A percentile compares a stretch with the other conserved stretches of the same genome.
Conservation (phyloP, 2,888 invertebrate species). For the Drosophila paranaensis region DNA sequence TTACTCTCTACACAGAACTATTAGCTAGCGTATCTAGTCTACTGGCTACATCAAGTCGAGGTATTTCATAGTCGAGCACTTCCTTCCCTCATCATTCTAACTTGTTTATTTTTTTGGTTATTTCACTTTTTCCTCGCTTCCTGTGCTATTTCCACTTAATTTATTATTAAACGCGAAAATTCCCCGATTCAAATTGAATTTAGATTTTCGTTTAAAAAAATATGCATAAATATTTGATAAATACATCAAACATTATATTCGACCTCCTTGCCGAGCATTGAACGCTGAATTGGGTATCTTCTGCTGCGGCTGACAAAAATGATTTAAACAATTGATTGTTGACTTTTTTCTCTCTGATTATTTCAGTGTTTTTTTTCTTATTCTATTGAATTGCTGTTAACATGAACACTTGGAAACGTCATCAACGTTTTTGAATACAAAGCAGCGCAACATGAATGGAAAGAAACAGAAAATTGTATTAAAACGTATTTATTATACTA, state of each 20-base stretch:
- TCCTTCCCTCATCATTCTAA: neutral
- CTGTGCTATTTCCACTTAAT: constrained; percentile 30
- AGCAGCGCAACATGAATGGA: constrained; percentile 50
- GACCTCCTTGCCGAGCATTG: constrained; percentile 68
- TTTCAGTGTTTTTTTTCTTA: constrained; percentile 2
- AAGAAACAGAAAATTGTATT: constrained; percentile 51
- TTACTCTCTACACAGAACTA: too few species aligned
- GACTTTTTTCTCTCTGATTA: neutral
- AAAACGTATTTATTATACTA: constrained; percentile 36
- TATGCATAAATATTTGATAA: constrained; percentile 14
- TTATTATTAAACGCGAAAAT: neutral
- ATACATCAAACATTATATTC: constrained; percentile 20
- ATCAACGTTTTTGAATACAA: constrained; percentile 51
- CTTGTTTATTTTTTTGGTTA: constrained; percentile 1
- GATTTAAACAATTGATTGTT: constrained; percentile 70
- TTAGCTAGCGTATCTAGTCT: too few species aligned
- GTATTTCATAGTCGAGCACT: neutral
- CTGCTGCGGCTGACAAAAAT: constrained; percentile 46
- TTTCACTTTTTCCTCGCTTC: constrained; percentile 19
- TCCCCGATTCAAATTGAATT: constrained; percentile 21
- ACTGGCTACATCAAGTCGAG: neutral
- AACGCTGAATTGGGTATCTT: constrained; percentile 39
- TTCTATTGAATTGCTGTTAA: constrained; percentile 62
- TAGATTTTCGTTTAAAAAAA: constrained; percentile 8
- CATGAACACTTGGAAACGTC: constrained; percentile 51